Evolutionary conservation across 2,888 invertebrate genomes (phyloP).

Genomic region (Punctoribates punctum): DNA sequence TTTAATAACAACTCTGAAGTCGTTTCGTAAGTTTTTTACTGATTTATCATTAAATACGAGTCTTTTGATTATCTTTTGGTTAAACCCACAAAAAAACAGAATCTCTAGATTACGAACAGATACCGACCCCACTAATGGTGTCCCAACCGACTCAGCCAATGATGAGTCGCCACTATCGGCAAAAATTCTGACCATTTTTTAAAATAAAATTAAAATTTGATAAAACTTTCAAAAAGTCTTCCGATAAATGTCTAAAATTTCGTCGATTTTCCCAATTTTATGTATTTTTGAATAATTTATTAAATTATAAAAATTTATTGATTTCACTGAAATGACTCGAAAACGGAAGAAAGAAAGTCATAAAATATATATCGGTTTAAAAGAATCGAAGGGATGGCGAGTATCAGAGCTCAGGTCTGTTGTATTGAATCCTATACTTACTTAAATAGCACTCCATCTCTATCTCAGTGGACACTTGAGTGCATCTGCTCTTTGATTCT

Average conservation of each 20-base stretch:
- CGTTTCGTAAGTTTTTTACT: not conserved
- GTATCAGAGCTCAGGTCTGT: not conserved
- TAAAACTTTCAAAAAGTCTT: too few species aligned
- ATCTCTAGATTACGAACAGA: not conserved
- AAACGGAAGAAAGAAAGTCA: too few species aligned
- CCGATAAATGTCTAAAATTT: too few species aligned
- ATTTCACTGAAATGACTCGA: too few species aligned
- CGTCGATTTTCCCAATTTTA: too few species aligned
- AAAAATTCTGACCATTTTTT: not conserved
- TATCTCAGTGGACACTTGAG: slow-evolving; percentile 31
- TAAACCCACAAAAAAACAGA: not conserved
- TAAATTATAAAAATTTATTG: too few species aligned
- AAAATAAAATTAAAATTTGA: too few species aligned
- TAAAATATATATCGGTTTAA: too few species aligned
- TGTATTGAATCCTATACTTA: too few species aligned
- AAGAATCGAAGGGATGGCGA: not conserved
- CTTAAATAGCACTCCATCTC: slow-evolving; percentile 13
- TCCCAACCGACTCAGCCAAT: not conserved
- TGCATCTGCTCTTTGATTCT: slow-evolving; percentile 26
- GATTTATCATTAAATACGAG: not conserved
- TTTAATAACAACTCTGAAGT: not conserved
- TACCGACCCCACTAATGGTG: slow-evolving; percentile 3
- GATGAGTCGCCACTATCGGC: too few species aligned
- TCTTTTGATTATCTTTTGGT: too few species aligned
- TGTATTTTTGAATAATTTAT: too few species aligned